phyloP scores from a whole-genome alignment of 1,140 invertebrate genomes.

The Medauroidea extradentata region DNA sequence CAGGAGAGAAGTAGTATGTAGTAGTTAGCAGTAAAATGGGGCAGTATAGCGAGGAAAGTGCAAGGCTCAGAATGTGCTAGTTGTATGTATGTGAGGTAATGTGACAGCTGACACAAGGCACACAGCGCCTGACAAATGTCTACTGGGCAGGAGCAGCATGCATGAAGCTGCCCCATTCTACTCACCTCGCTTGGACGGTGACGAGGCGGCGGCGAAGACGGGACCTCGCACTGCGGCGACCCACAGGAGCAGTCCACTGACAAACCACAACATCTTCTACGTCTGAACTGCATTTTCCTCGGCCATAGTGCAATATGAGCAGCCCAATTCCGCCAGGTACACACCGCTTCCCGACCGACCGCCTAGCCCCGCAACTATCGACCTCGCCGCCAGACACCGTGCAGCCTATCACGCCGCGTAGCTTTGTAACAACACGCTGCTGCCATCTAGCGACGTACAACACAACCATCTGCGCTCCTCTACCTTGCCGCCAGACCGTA shows the following conservation, averaged over 20 bases:
- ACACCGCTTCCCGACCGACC: conserved; percentile 15
- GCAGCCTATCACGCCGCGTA: conserved; percentile 19
- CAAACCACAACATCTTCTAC: conserved; percentile 28
- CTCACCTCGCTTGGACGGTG: conserved; percentile 15
- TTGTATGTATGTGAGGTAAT: too few relatives aligned
- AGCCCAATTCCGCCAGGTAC: conserved; percentile 16
- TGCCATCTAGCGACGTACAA: conserved; percentile 22
- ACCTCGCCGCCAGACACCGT: conserved; percentile 19
- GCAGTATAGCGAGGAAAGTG: too few relatives aligned
- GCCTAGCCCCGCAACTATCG: conserved; percentile 19
- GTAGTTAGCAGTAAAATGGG: too few relatives aligned
- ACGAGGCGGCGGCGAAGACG: conserved; percentile 8
- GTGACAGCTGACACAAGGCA: too few relatives aligned
- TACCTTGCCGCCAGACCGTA: too few relatives aligned
- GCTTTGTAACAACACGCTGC: conserved; percentile 17
- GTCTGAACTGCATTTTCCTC: conserved; percentile 27
- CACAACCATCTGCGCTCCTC: too few relatives aligned
- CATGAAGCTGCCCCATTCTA: too few relatives aligned
- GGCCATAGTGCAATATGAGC: conserved; percentile 22
- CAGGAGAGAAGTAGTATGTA: too few relatives aligned
- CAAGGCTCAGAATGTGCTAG: too few relatives aligned
- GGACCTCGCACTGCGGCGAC: conserved; percentile 11
- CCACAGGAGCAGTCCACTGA: conserved; percentile 22
- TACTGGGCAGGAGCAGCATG: too few relatives aligned
- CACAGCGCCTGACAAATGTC: too few relatives aligned